Base-by-base conservation (phyloP, 2,797 vertebrate genomes). In the Rhinogobio ventralis region DNA sequence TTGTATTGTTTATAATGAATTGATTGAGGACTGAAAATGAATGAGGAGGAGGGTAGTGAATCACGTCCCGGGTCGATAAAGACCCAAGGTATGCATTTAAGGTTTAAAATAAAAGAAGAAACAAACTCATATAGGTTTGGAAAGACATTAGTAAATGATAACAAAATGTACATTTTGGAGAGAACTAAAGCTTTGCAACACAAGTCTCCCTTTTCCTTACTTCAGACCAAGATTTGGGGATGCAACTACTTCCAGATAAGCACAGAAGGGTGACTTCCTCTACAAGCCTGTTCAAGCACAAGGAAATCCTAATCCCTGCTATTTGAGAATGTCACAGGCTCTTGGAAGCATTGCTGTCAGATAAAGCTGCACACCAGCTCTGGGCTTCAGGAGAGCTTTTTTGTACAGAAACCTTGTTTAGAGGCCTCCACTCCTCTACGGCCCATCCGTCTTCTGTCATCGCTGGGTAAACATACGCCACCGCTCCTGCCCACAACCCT, bases 291-390 rank as follows among this genome's bases (percentile, higher is more conserved):
- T 92, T 90, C 87, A 88, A 89, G 64, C 45, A 87, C 87, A 88
- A 74, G 55, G 81, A 85, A 90, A 89, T 87, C 86, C 86, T 90
- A 90, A 92, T 91, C 91, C 90, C 86, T 84, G 90, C 87, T 93
- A 91, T 92, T 87, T 89, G 89, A 93, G 90, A 94, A 93, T 90
- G 90, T 91, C 91, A 92, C 85, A 46, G 90, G 85, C 89, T 90
- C 87, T 88, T 84, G 88, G 33, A 81, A 90, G 92, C 86, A 87
- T 87, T 33, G 84, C 89, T 90, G 91, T 93, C 90, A 87, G 91
- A 85, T 90, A 85, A 72, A 90, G 84, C 86, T 72, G 75, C 17
- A 28, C 68, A 88, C 90, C 92, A 92, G 86, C 88, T 81, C 81
- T 79, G 2, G 46, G 84, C 81, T 91, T 91, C 92, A 84, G 53